Evolutionary conservation across 2,113 vertebrate genomes (phyloP).

Genomic region (Uropsilus gracilis): DNA sequence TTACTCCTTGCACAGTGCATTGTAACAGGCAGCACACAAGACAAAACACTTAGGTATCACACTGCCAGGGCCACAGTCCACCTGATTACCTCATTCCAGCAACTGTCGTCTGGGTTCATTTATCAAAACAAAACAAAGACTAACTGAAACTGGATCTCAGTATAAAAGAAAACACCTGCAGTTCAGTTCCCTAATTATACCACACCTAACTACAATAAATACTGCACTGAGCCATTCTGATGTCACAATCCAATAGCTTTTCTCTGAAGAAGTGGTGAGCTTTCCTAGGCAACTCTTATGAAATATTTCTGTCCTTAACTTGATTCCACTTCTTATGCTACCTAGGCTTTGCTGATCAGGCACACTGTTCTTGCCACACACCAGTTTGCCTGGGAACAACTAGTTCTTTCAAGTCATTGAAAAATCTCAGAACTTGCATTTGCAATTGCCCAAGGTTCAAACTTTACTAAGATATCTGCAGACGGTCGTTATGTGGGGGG

Average conservation of each 20-base stretch:
- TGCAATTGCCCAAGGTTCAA: not conserved
- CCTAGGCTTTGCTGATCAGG: not conserved
- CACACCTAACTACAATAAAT: not conserved
- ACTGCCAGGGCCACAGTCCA: not conserved
- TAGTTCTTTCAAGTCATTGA: not conserved
- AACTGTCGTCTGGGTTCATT: not conserved
- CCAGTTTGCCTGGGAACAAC: not conserved
- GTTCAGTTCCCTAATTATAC: not conserved
- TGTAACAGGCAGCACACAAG: not conserved
- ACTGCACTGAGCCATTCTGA: not conserved
- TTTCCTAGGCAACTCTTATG: not conserved
- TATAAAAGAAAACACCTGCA: not conserved
- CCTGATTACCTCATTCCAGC: not conserved
- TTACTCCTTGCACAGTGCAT: not conserved
- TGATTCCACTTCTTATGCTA: not conserved
- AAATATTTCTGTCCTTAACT: not conserved
- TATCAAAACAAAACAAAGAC: not conserved
- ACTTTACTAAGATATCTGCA: not conserved
- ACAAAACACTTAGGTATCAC: not conserved
- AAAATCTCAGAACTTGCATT: not conserved
- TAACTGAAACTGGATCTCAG: not conserved
- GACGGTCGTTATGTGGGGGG: too few relatives aligned
- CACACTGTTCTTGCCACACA: not conserved
- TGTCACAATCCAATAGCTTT: not conserved
- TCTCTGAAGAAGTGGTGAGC: not conserved